Conservation (phyloP, 2,113 vertebrate species). For the Bufo gargarizans region DNA sequence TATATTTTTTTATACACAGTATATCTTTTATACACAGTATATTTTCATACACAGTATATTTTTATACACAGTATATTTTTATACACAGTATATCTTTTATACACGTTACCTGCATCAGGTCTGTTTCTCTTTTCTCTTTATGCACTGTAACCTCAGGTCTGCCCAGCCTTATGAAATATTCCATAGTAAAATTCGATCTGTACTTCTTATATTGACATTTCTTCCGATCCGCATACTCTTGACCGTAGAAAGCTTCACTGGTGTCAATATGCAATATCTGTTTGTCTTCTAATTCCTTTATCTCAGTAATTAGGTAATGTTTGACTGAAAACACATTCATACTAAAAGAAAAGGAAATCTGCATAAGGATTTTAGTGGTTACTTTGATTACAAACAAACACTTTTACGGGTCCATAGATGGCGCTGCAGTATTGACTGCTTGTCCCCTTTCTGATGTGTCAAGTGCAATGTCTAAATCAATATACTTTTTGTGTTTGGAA, state of each 20-base stretch:
- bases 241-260: not conserved
- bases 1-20: too few relatives aligned
- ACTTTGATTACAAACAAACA: not conserved
- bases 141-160: slow-evolving; percentile 15
- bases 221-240: not conserved
- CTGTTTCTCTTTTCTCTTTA: slow-evolving; percentile 33
- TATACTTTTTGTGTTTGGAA: too few relatives aligned
- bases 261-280: not conserved
- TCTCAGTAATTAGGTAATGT: slow-evolving; percentile 45
- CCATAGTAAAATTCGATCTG: slow-evolving; percentile 25
- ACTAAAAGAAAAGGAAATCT: slow-evolving; percentile 9
- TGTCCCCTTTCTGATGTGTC: too few relatives aligned
- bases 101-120: slow-evolving; percentile 42
- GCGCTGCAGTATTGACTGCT: not conserved
- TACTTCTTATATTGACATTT: not conserved
- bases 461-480: too few relatives aligned
- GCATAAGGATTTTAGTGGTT: not conserved
- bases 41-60: too few relatives aligned
- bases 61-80: too few relatives aligned
- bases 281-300: slow-evolving; percentile 27
- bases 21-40: too few relatives aligned
- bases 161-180: slow-evolving; percentile 40
- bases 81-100: too few relatives aligned
- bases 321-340: slow-evolving; percentile 43
- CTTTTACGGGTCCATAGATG: not conserved